Conservation (phyloP, 1,140 invertebrate genomes). For the Caenorhabditis tropicalis region DNA sequence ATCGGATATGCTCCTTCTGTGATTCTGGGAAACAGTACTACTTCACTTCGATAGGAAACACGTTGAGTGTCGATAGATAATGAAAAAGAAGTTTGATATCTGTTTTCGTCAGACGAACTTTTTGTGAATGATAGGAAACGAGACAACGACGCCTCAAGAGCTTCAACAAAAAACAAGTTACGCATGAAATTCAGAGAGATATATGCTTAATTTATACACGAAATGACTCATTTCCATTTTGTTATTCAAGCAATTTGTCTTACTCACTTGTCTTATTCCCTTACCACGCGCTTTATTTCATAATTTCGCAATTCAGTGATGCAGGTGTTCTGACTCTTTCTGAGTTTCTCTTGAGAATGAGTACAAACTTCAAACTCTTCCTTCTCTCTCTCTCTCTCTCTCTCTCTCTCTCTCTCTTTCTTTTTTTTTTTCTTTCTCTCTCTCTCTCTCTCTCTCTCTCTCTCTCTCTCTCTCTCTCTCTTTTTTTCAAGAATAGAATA, state of each 20-base stretch:
- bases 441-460: not conserved
- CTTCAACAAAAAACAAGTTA: too few species aligned
- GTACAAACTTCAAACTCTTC: not conserved
- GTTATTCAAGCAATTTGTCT: not conserved
- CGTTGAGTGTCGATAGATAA: too few species aligned
- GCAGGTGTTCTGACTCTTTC: constrained; percentile 8
- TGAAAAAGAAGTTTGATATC: too few species aligned
- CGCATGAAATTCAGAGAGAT: not conserved
- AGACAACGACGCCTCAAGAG: too few species aligned
- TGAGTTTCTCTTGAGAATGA: too few species aligned
- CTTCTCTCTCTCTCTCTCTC: too few species aligned
- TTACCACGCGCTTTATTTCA: not conserved
- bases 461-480: not conserved
- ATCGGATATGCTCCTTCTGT: too few species aligned
- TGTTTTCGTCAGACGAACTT: too few species aligned
- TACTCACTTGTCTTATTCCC: not conserved
- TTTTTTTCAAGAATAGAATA: not conserved
- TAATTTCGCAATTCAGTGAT: not conserved
- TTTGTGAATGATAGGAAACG: too few species aligned
- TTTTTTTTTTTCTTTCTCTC: too few species aligned
- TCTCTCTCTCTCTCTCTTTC: not conserved
- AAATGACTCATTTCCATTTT: constrained; percentile 24
- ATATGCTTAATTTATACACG: not conserved
- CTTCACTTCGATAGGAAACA: too few species aligned
- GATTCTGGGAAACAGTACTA: too few species aligned